A percentile compares a stretch with the other conserved stretches of the same genome.
Evolutionary conservation across 2,888 invertebrate species (phyloP).

Genomic region (Ophion ellenae): DNA sequence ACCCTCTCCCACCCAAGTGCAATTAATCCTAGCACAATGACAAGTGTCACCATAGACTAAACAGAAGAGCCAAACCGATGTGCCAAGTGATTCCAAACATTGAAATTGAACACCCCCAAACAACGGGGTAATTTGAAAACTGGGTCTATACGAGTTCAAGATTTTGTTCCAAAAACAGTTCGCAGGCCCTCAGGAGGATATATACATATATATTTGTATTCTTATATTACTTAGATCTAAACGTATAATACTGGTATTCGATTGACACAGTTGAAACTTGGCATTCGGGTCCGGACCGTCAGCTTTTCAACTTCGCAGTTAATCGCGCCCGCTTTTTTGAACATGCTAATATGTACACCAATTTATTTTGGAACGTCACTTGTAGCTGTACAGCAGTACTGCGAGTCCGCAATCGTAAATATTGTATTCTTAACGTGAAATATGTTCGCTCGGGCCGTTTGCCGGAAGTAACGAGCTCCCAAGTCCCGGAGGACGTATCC

Average conservation of each 20-base stretch:
- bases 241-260: slow-evolving; percentile 48
- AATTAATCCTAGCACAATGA: neutral
- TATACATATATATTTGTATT: slow-evolving; percentile 48
- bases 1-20: neutral
- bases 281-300: neutral
- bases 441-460: neutral
- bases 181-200: neutral
- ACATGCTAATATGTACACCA: slow-evolving; percentile 70
- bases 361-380: slow-evolving; percentile 59
- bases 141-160: neutral
- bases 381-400: slow-evolving; percentile 78
- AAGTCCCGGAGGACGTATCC: neutral
- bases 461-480: neutral
- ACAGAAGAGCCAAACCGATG: neutral
- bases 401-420: slow-evolving; percentile 30
- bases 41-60: neutral
- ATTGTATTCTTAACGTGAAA: slow-evolving; percentile 37
- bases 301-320: too few relatives aligned
- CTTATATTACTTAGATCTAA: slow-evolving; percentile 45
- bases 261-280: slow-evolving; percentile 40
- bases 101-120: too few relatives aligned
- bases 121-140: neutral
- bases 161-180: neutral
- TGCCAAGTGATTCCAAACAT: neutral
- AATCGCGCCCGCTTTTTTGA: neutral